phyloP scores from a whole-genome alignment of 2,888 invertebrate genomes.

The Mamestra brassicae region DNA sequence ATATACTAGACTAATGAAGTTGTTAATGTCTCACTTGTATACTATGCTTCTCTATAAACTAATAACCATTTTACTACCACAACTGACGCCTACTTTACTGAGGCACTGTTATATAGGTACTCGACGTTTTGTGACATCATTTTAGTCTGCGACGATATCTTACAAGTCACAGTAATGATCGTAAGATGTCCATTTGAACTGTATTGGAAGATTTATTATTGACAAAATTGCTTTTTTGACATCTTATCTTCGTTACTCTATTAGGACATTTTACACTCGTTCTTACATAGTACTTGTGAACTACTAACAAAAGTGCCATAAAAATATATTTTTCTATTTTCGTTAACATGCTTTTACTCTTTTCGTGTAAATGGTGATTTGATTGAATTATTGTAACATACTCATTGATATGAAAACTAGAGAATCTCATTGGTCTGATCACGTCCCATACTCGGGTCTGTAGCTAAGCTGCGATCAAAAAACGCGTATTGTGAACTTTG shows the following conservation, averaged over 20 bases:
- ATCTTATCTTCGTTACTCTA: background rate
- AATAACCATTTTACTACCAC: slow-evolving; percentile 42
- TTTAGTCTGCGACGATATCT: background rate
- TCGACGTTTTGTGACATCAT: slow-evolving; percentile 28
- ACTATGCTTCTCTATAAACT: slow-evolving; percentile 21
- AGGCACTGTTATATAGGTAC: slow-evolving; percentile 49
- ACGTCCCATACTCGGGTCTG: slow-evolving; percentile 17
- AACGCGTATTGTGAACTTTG: slow-evolving; percentile 38
- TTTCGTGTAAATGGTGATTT: slow-evolving; percentile 32
- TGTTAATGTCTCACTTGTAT: slow-evolving; percentile 18
- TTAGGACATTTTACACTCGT: slow-evolving; percentile 27
- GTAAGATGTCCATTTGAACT: slow-evolving; percentile 1
- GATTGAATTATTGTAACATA: slow-evolving; percentile 29
- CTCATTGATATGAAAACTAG: slow-evolving; percentile 44
- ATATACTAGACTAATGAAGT: slow-evolving; percentile 23
- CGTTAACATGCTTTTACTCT: slow-evolving; percentile 36
- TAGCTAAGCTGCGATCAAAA: slow-evolving; percentile 48
- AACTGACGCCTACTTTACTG: slow-evolving; percentile 50
- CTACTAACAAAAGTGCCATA: slow-evolving; percentile 63
- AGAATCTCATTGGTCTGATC: slow-evolving; percentile 48
- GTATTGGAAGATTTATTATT: background rate
- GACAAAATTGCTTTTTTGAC: slow-evolving; percentile 4
- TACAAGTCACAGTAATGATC: background rate
- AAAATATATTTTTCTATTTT: slow-evolving; percentile 66
- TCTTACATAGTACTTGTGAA: slow-evolving; percentile 50